Conservation (phyloP, 2,113 vertebrate species). For the Erythrolamprus reginae region DNA sequence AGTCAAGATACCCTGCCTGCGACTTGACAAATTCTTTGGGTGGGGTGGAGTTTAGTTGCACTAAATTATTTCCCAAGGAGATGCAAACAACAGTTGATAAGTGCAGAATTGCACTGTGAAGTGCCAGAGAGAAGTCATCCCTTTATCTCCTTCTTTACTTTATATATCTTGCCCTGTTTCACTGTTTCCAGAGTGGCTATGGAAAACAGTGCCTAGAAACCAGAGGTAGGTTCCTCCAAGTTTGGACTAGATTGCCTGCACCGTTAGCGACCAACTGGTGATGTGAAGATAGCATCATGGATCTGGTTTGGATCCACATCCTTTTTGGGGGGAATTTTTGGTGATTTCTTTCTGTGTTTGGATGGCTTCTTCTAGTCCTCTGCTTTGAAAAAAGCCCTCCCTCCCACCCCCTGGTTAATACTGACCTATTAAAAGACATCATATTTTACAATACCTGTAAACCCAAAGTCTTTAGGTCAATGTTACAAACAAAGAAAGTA, state of each 20-base stretch:
- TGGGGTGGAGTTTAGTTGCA: background rate
- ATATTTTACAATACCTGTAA: background rate
- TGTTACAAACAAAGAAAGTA: too few relatives aligned
- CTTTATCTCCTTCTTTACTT: background rate
- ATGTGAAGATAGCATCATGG: too few relatives aligned
- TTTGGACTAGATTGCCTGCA: too few relatives aligned
- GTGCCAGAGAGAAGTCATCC: background rate
- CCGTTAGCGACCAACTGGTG: too few relatives aligned
- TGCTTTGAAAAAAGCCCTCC: too few relatives aligned
- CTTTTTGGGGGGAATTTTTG: too few relatives aligned
- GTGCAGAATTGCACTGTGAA: background rate
- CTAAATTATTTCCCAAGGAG: background rate
- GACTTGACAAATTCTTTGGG: background rate
- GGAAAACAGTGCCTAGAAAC: background rate
- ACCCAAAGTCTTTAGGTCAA: background rate
- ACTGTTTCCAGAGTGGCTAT: background rate
- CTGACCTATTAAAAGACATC: too few relatives aligned
- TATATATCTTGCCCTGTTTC: background rate
- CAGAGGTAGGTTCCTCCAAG: too few relatives aligned
- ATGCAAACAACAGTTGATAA: background rate
- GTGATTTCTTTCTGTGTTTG: too few relatives aligned
- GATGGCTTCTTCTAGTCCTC: too few relatives aligned
- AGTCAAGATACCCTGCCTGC: background rate
- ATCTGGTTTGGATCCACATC: too few relatives aligned
- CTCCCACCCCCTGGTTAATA: too few relatives aligned